phyloP scores from a whole-genome alignment of 1,140 invertebrate species.

The Drosophila kikkawai region DNA sequence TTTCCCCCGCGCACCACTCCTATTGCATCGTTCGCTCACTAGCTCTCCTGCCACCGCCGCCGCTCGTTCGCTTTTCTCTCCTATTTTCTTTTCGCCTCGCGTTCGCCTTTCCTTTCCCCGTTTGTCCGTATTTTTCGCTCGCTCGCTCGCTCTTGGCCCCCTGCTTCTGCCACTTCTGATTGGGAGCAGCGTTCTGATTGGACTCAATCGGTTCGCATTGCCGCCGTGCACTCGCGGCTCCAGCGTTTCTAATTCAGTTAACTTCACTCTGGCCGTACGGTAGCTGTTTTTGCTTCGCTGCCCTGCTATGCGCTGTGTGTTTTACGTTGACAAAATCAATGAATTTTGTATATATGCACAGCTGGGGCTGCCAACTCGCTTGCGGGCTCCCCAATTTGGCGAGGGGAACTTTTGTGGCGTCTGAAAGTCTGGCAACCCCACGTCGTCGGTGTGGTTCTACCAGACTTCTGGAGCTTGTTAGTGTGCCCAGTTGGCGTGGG shows the following conservation, averaged over 20 bases:
- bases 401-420: too few species aligned
- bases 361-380: slow-evolving; percentile 12
- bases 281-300: slow-evolving; percentile 39
- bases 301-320: slow-evolving; percentile 64
- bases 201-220: slow-evolving; percentile 44
- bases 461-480: too few species aligned
- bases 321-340: slow-evolving; percentile 84
- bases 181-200: slow-evolving; percentile 72
- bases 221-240: slow-evolving; percentile 38
- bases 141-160: slow-evolving; percentile 14
- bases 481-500: neutral
- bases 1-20: slow-evolving; percentile 26
- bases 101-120: slow-evolving; percentile 54
- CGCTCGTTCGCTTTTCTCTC: slow-evolving; percentile 17
- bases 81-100: slow-evolving; percentile 27
- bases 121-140: slow-evolving; percentile 65
- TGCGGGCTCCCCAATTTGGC: neutral
- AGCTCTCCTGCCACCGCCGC: slow-evolving; percentile 7
- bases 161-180: slow-evolving; percentile 53
- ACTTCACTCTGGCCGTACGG: slow-evolving; percentile 45
- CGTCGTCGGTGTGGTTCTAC: too few species aligned
- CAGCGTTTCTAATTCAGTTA: slow-evolving; percentile 60
- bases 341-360: slow-evolving; percentile 78
- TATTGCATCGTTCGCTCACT: slow-evolving; percentile 21
- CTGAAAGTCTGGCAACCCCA: neutral